Base-by-base conservation (phyloP, 2,797 vertebrate genomes). In the Sarcoramphus papa region DNA sequence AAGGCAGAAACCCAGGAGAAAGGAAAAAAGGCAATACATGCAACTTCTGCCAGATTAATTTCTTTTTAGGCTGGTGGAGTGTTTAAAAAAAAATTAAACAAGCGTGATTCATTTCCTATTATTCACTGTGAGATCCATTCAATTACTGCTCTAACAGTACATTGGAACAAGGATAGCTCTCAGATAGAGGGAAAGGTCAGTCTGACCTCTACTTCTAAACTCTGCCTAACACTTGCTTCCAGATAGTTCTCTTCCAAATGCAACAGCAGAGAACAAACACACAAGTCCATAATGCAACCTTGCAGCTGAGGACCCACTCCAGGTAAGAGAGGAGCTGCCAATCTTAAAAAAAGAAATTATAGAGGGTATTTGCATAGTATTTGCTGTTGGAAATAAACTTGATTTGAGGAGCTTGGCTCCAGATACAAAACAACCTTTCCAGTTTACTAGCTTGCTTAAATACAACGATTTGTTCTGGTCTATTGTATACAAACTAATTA, bases 21-120 rank as follows among this genome's bases (percentile, higher is more conserved):
- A 80, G 43, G 6, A 62, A 11, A 57, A 91, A 82, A 73, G 5
- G 59, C 41, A 90, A 47, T 33, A 84, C 1, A 0, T 27, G 37
- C 62, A 95, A 92, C 47, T 91, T 87, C 85, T 93, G 72, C 74
- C 77, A 95, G 85, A 94, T 93, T 92, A 92, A 88, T 96, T 94
- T 92, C 41, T 88, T 94, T 80, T 87, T 57, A 88, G 86, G 56
- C 41, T 65, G 20, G 40, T 47, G 22, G 13, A 68, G 37, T 91
- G 27, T 73, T 90, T 2, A 85, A 76, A 94, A 65, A 81, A 79
- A 54, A 73, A 79, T 9, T 81, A 75, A 7, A 81, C 43, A 85
- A 95, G 68, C 31, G 77, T 90, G 72, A 96, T 96, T 97, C 92
- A 93, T 72, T 95, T 92, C 70, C 82, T 91, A 87, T 89, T 96